Evolutionary conservation across 1,140 invertebrate species (phyloP), one percentile per base, ranked within the genome.

Genomic region (Spodoptera frugiperda): DNA sequence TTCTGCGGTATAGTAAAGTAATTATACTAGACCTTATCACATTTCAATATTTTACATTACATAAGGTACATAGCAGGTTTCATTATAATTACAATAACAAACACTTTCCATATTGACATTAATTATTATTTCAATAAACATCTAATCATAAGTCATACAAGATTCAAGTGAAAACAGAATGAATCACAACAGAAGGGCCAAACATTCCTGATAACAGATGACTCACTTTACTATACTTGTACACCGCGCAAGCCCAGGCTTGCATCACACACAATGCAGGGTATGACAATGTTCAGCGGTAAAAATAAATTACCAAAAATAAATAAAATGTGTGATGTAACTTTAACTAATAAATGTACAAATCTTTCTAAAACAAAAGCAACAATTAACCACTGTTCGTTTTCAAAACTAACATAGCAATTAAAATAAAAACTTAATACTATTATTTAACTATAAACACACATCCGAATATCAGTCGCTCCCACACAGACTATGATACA

Each of bases 281-380:
- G 57, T 55, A 57, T 72, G 67, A 71, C 59, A 30, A 73, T 65
- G 67, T 51, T 39, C 25, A 39, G 21, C 48, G 71, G 67, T 63
- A 61, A 46, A 77, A 77, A 78, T 78, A 76, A 82, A 81, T 77
- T 80, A 84, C 72, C 72, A 81, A 86, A 82, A 75, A 75, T 75
- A 75, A 82, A 81, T 79, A 78, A 80, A 77, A 78, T 78, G 80
- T 75, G 65, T 51, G 55, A 83, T 76, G 80, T 81, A 79, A 73
- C 53, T 80, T 85, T 84, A 78, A 82, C 80, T 83, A 85, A 91
- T 84, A 87, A 91, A 86, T 85, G 85, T 90, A 91, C 88, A 90
- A 87, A 86, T 87, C 87, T 91, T 84, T 87, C 84, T 91, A 92
- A 91, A 91, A 90, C 84, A 91, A 92, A 85, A 91, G 87, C 82